Evolutionary conservation across 1,140 invertebrate genomes (phyloP).

Genomic region (Lutraria rhynchaena): DNA sequence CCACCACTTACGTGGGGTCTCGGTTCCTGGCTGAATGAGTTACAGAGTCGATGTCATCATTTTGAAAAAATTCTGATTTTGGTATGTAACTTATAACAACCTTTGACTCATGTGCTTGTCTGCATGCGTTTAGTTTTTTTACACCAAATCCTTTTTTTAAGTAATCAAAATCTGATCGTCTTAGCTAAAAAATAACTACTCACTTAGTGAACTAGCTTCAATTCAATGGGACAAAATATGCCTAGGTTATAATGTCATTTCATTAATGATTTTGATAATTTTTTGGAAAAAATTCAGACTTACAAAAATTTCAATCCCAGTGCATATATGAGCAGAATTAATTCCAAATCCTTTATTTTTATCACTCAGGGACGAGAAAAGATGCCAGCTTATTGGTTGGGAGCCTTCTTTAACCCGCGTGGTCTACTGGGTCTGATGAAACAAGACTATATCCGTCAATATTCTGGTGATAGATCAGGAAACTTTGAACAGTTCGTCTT

Average conservation of each 20-base stretch:
- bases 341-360: no score
- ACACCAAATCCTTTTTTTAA: no score
- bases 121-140: no score
- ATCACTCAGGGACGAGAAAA: constrained; percentile 80
- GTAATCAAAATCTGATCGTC: no score
- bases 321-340: no score
- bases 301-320: no score
- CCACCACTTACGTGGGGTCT: constrained; percentile 76
- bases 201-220: no score
- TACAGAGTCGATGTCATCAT: constrained; percentile 77
- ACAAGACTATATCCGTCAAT: constrained; percentile 75
- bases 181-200: no score
- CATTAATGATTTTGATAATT: no score
- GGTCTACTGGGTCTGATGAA: constrained; percentile 79
- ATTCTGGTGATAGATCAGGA: constrained; percentile 75
- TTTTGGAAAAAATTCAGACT: no score
- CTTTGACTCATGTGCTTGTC: not conserved
- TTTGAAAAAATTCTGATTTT: constrained; percentile 79
- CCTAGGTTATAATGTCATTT: no score
- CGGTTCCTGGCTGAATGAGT: constrained; percentile 78
- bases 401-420: constrained; percentile 80
- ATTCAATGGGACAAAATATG: no score
- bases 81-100: constrained; percentile 24
- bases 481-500: constrained; percentile 80
- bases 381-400: constrained; percentile 81